Base-by-base conservation (phyloP, 2,113 vertebrate genomes). In the Pluvianellus socialis region DNA sequence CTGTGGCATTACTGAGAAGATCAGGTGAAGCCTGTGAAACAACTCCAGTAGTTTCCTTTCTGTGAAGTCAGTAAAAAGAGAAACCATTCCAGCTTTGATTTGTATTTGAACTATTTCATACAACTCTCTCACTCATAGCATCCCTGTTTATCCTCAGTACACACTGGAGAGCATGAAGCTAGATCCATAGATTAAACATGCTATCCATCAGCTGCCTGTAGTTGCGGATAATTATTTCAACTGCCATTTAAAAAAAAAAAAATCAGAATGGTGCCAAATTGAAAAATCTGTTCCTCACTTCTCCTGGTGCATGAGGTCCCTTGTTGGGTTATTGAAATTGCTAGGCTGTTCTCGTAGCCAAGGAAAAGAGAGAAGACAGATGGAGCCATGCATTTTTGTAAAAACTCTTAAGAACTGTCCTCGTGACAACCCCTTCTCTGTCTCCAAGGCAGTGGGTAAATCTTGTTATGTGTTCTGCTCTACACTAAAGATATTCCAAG, bases 201-300 rank as follows among this genome's bases (percentile, higher is more conserved):
- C 79, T 88, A 90, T 93, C 92, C 90, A 96, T 93, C 96, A 97
- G 93, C 81, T 97, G 94, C 75, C 91, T 96, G 84, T 83, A 88
- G 82, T 55, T 96, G 88, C 5, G 9, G 97, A 97, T 96, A 96
- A 96, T 97, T 97, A 98, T 98, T 97, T 97, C 95, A 97, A 97
- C 93, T 96, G 95, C 95, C 95, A 94, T 97, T 97, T 42, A 77
- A 88, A 96, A 92, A 97, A 86, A 95, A 75, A 96, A 86, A 83
- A 96, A 89, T 88, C 95, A 97, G 96, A 98, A 97, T 77, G 62
- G 89, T 97, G 97, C 98, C 98, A 98, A 98, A 98, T 96, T 98
- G 97, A 98, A 98, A 98, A 98, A 98, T 98, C 97, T 98, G 98
- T 98, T 98, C 97, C 96, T 97, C 97, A 86, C 98, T 97, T 98